Percentiles rank a stretch among this genome's conserved stretches.
These are phyloP conservation scores for Pseudocheirus occidentalis DNA, from an alignment of 2,797 vertebrate species.

Conservation along the genomic window DNA sequence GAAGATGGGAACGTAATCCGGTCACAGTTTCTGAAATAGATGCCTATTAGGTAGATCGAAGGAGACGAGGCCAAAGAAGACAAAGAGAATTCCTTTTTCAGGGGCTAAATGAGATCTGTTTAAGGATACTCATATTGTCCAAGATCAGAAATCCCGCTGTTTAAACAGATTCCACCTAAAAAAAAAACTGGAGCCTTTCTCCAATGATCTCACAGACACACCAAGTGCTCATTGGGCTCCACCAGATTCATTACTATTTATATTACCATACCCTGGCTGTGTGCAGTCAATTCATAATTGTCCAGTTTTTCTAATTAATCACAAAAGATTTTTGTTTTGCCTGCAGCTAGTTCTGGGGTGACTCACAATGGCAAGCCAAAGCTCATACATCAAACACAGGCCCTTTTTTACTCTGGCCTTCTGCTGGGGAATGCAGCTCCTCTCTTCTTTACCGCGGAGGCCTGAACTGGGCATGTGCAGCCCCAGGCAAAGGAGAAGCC, in stretches of 20 bases:
- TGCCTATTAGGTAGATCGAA: slow-evolving; percentile 71
- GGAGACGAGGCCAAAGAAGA: slow-evolving; percentile 67
- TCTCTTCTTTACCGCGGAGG: slow-evolving; percentile 72
- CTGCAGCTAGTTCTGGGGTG: slow-evolving; percentile 90
- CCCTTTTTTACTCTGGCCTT: slow-evolving; percentile 85
- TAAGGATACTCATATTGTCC: slow-evolving; percentile 77
- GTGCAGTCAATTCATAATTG: slow-evolving; percentile 92
- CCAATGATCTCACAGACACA: slow-evolving; percentile 82
- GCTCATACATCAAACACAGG: slow-evolving; percentile 91
- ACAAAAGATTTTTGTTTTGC: slow-evolving; percentile 94
- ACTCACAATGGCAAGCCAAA: slow-evolving; percentile 91
- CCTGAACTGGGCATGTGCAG: slow-evolving; percentile 82
- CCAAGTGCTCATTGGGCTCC: slow-evolving; percentile 82
- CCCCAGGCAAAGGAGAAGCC: slow-evolving; percentile 87
- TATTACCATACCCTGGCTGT: slow-evolving; percentile 87
- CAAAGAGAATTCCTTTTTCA: slow-evolving; percentile 76
- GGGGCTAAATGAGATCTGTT: slow-evolving; percentile 72
- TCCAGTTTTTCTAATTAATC: slow-evolving; percentile 96
- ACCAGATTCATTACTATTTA: slow-evolving; percentile 90
- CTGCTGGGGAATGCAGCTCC: slow-evolving; percentile 84
- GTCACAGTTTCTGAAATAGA: slow-evolving; percentile 71
- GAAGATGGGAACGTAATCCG: slow-evolving; percentile 30
- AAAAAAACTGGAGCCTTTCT: slow-evolving; percentile 76
- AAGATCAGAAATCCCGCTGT: slow-evolving; percentile 81
- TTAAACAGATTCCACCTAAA: slow-evolving; percentile 84